phyloP scores from a whole-genome alignment of 2,888 invertebrate genomes.

The Troides oblongomaculatus region DNA sequence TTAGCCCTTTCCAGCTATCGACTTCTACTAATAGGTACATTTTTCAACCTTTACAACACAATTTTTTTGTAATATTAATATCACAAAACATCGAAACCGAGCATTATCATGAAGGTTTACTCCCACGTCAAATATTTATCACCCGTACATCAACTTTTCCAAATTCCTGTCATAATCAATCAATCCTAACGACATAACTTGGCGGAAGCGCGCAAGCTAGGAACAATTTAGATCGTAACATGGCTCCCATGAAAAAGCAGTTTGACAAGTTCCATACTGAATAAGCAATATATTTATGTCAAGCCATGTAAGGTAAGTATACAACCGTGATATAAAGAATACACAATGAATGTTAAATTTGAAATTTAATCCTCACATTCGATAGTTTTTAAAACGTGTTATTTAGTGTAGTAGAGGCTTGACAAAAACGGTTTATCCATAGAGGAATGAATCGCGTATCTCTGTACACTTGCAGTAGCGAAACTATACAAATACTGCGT shows the following conservation, averaged over 20 bases:
- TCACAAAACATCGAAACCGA: slow-evolving; percentile 1
- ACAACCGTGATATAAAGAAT: too few relatives aligned
- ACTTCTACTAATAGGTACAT: neutral
- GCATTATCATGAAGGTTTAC: slow-evolving; percentile 16
- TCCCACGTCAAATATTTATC: slow-evolving; percentile 28
- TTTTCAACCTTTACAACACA: neutral
- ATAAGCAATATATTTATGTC: slow-evolving; percentile 24
- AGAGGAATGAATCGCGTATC: too few relatives aligned
- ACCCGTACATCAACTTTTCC: slow-evolving; percentile 28
- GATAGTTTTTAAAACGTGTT: too few relatives aligned
- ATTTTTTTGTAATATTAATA: neutral
- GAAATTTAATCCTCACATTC: too few relatives aligned
- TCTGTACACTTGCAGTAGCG: too few relatives aligned
- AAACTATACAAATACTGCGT: too few relatives aligned
- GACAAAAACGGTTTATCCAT: too few relatives aligned
- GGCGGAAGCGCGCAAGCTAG: slow-evolving; percentile 25
- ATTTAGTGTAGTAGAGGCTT: too few relatives aligned
- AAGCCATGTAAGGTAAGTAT: neutral
- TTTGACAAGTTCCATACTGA: slow-evolving; percentile 27
- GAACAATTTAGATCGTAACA: slow-evolving; percentile 30
- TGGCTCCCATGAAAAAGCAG: slow-evolving; percentile 29
- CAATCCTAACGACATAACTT: slow-evolving; percentile 30
- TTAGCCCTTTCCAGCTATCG: too few relatives aligned
- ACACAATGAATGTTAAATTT: too few relatives aligned
- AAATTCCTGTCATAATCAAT: slow-evolving; percentile 30